These are phyloP conservation scores for Brachypterus glaber DNA, from an alignment of 2,888 invertebrate species.

Conservation along the genomic window DNA sequence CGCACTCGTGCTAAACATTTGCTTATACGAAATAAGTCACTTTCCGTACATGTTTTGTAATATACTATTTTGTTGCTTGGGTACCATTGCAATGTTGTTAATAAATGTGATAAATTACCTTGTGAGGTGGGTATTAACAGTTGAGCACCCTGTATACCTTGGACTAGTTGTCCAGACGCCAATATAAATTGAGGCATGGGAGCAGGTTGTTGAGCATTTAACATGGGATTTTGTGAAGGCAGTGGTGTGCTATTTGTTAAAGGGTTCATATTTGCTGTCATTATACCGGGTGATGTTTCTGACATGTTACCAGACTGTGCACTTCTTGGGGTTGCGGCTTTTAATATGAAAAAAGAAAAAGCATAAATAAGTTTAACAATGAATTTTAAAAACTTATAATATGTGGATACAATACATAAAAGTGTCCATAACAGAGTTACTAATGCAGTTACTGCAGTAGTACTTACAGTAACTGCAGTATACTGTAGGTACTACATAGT, in stretches of 20 bases:
- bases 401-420: too few relatives aligned
- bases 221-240: constrained; percentile 47
- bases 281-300: constrained; percentile 24
- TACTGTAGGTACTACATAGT: too few relatives aligned
- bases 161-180: constrained; percentile 83
- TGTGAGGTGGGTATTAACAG: constrained; percentile 84
- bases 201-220: constrained; percentile 50
- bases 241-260: constrained; percentile 23
- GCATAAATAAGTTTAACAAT: too few relatives aligned
- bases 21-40: too few relatives aligned
- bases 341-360: constrained; percentile 10
- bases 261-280: constrained; percentile 21
- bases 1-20: too few relatives aligned
- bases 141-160: constrained; percentile 89
- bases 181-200: constrained; percentile 86
- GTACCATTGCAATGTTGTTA: too few relatives aligned
- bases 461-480: too few relatives aligned
- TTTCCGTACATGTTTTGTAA: background rate
- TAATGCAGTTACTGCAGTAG: too few relatives aligned
- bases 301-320: constrained; percentile 23
- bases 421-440: too few relatives aligned
- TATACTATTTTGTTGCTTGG: background rate
- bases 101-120: constrained; percentile 24
- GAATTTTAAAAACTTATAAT: too few relatives aligned
- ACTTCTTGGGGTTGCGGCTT: constrained; percentile 27